Percentiles rank a stretch among this genome's conserved stretches.
phyloP scores from a whole-genome alignment of 2,888 invertebrate genomes.

The Candidula unifasciata region DNA sequence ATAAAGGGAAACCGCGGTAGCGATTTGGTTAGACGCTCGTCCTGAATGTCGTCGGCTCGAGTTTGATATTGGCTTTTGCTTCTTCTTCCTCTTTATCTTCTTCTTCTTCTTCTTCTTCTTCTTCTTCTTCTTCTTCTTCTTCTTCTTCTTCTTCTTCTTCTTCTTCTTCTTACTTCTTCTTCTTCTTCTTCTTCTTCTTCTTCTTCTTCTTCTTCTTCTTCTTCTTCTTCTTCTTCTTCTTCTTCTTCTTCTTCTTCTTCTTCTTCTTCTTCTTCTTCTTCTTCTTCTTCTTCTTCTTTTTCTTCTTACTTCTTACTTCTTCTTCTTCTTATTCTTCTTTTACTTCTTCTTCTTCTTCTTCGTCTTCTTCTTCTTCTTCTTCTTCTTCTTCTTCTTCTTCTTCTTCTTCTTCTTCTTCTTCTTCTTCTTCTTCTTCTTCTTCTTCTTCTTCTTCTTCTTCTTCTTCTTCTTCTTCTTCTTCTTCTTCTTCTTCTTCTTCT shows the following conservation, averaged over 20 bases:
- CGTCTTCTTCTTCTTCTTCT: neutral
- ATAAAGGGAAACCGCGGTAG: no score
- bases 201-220: neutral
- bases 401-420: neutral
- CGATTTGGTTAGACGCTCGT: no score
- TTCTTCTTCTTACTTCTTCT: neutral
- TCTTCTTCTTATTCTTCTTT: neutral
- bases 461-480: constrained; percentile 4
- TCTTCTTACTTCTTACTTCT: neutral
- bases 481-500: constrained; percentile 23
- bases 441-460: constrained; percentile 1
- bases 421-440: neutral
- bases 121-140: neutral
- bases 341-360: neutral
- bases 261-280: neutral
- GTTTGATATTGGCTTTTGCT: no score
- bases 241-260: no score
- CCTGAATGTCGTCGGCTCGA: no score
- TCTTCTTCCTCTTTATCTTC: neutral
- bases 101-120: neutral
- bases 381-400: neutral
- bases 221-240: neutral
- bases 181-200: neutral
- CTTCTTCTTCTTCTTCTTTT: neutral
- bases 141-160: neutral